phyloP scores from a whole-genome alignment of 2,797 vertebrate species.

The Epinephelus malabaricus region DNA sequence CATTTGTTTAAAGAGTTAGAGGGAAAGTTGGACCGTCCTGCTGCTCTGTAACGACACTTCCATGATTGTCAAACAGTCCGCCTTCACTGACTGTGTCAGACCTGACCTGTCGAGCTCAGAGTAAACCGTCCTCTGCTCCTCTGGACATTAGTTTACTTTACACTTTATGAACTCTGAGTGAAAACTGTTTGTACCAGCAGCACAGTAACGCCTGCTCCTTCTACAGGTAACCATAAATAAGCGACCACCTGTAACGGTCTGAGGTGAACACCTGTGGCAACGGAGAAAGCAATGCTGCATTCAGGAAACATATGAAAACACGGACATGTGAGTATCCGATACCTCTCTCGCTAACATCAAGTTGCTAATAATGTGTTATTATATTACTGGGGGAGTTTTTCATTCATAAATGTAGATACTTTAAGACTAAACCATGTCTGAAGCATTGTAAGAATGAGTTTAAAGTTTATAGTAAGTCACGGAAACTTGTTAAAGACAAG shows the following conservation, averaged over 20 bases:
- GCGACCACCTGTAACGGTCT: background rate
- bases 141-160: fast-evolving
- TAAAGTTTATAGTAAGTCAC: no score
- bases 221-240: no score
- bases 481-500: no score
- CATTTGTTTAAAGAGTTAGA: background rate
- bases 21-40: constrained; percentile 33
- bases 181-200: background rate
- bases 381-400: no score
- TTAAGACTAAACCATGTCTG: no score
- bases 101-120: constrained; percentile 71
- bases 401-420: no score
- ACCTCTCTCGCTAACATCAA: no score
- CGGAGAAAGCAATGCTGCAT: constrained; percentile 30
- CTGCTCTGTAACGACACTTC: constrained; percentile 5
- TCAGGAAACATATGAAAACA: fast-evolving
- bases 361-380: no score
- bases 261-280: no score
- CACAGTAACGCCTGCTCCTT: background rate
- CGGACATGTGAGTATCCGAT: fast-evolving
- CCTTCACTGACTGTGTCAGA: constrained; percentile 61
- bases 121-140: fast-evolving
- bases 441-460: no score
- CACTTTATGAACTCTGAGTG: no score
- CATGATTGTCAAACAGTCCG: constrained; percentile 73